Evolutionary conservation across 2,888 invertebrate genomes (phyloP).

Genomic region (Physocephala rufipes): DNA sequence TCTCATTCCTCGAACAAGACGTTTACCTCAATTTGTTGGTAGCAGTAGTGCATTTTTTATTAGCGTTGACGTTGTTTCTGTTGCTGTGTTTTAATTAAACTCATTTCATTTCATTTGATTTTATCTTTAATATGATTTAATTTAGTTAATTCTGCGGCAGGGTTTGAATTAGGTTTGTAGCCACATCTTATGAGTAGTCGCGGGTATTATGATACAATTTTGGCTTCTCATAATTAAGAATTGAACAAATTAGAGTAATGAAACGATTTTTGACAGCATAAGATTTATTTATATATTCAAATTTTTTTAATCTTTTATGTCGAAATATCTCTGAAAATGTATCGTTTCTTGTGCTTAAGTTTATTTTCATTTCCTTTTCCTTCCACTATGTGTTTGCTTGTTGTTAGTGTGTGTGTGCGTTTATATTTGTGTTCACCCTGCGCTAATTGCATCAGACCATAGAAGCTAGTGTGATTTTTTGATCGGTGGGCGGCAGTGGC

Average conservation of each 20-base stretch:
- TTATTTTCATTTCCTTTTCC: neutral
- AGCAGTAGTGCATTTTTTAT: slow-evolving; percentile 42
- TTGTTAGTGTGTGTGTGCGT: neutral
- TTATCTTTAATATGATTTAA: slow-evolving; percentile 45
- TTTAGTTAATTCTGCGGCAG: slow-evolving; percentile 39
- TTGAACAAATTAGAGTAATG: neutral
- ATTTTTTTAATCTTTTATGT: neutral
- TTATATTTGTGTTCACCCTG: neutral
- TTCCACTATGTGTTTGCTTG: neutral
- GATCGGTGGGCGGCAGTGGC: no score
- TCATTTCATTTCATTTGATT: slow-evolving; percentile 36
- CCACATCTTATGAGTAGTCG: slow-evolving; percentile 50
- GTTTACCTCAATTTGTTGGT: slow-evolving; percentile 48
- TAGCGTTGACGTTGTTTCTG: slow-evolving; percentile 40
- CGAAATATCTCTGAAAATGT: slow-evolving; percentile 16
- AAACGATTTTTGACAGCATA: neutral
- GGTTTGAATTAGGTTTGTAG: slow-evolving; percentile 41
- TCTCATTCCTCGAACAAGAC: no score
- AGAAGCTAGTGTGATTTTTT: no score
- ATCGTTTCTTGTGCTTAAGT: neutral
- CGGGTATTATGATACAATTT: slow-evolving; percentile 28
- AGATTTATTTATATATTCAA: neutral
- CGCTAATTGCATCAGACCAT: slow-evolving; percentile 5
- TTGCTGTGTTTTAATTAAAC: slow-evolving; percentile 37
- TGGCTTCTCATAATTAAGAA: neutral